phyloP scores from a whole-genome alignment of 2,113 vertebrate genomes.

The Gymnocephalus cernua region DNA sequence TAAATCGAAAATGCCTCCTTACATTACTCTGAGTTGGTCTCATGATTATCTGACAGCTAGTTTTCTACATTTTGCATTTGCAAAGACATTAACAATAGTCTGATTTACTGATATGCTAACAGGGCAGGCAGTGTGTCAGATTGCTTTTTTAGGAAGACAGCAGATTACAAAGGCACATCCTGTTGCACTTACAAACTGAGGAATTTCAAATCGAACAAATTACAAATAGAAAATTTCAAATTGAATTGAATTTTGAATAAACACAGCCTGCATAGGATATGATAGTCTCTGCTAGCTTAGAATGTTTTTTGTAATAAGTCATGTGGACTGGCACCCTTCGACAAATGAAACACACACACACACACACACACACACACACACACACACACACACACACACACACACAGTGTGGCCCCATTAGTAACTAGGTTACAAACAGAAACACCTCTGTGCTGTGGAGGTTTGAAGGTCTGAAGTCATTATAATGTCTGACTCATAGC shows the following conservation, averaged over 20 bases:
- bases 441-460: neutral
- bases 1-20: neutral
- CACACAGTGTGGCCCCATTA: neutral
- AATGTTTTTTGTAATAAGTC: neutral
- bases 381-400: no score
- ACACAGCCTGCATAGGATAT: neutral
- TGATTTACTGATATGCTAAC: neutral
- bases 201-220: neutral
- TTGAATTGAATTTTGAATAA: neutral
- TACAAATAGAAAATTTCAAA: neutral
- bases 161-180: neutral
- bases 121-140: neutral
- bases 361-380: no score
- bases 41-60: neutral
- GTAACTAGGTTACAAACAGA: constrained; percentile 34
- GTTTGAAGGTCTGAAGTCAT: constrained; percentile 44
- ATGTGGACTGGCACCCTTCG: neutral
- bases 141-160: neutral
- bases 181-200: neutral
- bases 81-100: neutral
- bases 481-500: constrained; percentile 55
- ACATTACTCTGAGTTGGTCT: neutral
- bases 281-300: neutral
- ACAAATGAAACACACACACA: constrained; percentile 6
- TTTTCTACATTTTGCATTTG: neutral